A percentile compares a stretch with the other conserved stretches of the same genome.
These are phyloP conservation scores for Galagoides demidoff DNA, from an alignment of 2,797 vertebrate genomes.

Conservation along the genomic window DNA sequence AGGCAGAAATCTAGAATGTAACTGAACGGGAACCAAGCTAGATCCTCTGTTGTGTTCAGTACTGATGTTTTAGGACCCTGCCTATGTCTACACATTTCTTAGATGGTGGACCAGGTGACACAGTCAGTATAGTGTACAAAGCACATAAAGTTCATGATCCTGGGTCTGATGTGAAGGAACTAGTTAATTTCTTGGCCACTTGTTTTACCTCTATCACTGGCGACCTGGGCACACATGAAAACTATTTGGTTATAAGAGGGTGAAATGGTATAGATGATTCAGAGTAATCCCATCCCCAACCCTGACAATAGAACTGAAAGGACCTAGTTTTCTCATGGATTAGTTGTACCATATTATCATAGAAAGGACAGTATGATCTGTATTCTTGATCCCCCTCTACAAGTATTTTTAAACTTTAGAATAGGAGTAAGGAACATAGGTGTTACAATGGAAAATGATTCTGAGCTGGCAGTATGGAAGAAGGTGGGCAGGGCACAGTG, in stretches of 20 bases:
- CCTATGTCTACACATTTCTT: no score
- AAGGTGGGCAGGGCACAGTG: not conserved
- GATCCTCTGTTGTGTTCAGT: no score
- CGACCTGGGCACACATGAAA: not conserved
- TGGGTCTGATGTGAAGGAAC: not conserved
- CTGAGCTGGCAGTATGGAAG: not conserved
- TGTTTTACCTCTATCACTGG: not conserved
- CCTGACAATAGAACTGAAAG: slow-evolving; percentile 46
- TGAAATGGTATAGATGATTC: not conserved
- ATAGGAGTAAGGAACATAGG: not conserved
- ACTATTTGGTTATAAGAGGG: not conserved
- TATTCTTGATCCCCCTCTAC: slow-evolving; percentile 23
- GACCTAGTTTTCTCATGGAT: slow-evolving; percentile 49
- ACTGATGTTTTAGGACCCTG: no score
- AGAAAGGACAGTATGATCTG: slow-evolving; percentile 49
- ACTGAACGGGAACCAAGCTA: no score
- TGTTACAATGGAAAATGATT: not conserved
- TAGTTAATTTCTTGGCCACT: slow-evolving; percentile 20
- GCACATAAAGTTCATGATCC: not conserved
- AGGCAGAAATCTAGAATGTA: not conserved
- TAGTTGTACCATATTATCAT: slow-evolving; percentile 56
- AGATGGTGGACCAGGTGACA: not conserved
- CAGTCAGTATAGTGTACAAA: not conserved
- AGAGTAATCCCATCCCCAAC: slow-evolving; percentile 11
- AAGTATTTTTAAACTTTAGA: slow-evolving; percentile 60